Evolutionary conservation across 2,888 invertebrate species (phyloP).

Genomic region (Kuschelorhynchus macadamiae): DNA sequence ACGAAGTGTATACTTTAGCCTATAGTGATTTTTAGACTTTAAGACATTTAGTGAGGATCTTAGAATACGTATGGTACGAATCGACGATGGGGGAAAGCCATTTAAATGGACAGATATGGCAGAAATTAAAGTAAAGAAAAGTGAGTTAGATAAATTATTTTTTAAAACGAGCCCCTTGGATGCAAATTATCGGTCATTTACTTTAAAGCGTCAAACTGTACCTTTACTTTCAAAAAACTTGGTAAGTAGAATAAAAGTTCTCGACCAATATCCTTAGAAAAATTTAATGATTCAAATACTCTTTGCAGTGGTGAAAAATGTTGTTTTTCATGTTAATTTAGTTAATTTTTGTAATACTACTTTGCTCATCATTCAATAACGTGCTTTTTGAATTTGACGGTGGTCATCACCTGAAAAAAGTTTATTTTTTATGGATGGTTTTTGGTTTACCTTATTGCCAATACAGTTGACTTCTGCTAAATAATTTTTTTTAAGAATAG

Average conservation of each 20-base stretch:
- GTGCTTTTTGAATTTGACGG: too few relatives aligned
- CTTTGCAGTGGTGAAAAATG: not conserved
- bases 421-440: too few relatives aligned
- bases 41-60: slow-evolving; percentile 19
- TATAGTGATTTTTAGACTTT: slow-evolving; percentile 17
- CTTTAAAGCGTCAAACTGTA: not conserved
- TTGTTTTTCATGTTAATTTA: too few relatives aligned
- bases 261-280: not conserved
- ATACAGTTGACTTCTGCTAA: too few relatives aligned
- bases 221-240: not conserved
- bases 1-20: slow-evolving; percentile 11
- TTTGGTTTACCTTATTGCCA: too few relatives aligned
- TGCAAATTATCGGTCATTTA: slow-evolving; percentile 14
- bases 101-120: slow-evolving; percentile 23
- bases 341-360: too few relatives aligned
- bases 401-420: too few relatives aligned
- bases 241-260: not conserved
- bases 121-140: slow-evolving; percentile 21
- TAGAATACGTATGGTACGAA: slow-evolving; percentile 10
- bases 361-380: too few relatives aligned
- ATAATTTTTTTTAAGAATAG: too few relatives aligned
- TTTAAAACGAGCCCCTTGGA: slow-evolving; percentile 21
- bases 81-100: slow-evolving; percentile 8
- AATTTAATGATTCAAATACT: not conserved
- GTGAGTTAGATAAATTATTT: slow-evolving; percentile 15